Percentiles rank a stretch among this genome's conserved stretches.
Conservation (phyloP, 53 echinoderm and acorn worm genomes). For the Holothuria scabra region DNA sequence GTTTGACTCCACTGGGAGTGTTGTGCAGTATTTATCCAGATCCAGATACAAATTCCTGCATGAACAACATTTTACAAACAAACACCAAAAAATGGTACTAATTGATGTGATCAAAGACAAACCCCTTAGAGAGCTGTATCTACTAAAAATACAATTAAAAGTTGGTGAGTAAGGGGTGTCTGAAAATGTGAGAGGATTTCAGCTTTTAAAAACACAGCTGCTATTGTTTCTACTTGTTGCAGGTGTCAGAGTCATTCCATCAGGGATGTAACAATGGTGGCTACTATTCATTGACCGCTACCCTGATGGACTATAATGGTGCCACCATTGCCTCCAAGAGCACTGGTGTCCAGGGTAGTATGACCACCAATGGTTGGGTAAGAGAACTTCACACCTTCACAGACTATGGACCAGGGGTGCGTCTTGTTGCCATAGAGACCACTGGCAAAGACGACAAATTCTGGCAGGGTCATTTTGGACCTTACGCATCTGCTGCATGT, state of each 20-base stretch:
- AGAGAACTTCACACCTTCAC: constrained; percentile 70
- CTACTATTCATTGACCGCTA: constrained; percentile 73
- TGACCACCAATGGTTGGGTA: constrained; percentile 66
- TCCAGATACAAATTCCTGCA: too few relatives aligned
- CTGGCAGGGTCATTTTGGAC: constrained; percentile 85
- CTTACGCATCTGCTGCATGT: constrained; percentile 66
- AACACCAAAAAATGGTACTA: too few relatives aligned
- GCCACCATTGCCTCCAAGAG: constrained; percentile 12
- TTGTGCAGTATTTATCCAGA: too few relatives aligned
- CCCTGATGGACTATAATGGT: constrained; percentile 56
- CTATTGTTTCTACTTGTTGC: not conserved
- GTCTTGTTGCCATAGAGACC: constrained; percentile 70
- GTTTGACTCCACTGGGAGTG: too few relatives aligned
- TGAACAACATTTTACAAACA: too few relatives aligned
- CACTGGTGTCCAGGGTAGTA: constrained; percentile 54
- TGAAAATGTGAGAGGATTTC: too few relatives aligned
- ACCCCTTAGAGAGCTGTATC: too few relatives aligned
- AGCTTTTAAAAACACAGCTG: too few relatives aligned
- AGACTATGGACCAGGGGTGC: constrained; percentile 75
- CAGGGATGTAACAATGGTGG: constrained; percentile 78
- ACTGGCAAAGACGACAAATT: constrained; percentile 83
- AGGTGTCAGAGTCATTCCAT: constrained; percentile 84
- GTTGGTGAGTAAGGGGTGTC: too few relatives aligned
- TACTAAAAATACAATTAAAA: too few relatives aligned
- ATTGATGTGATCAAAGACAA: too few relatives aligned